Conservation (phyloP, 2,888 invertebrate species). For the Timema cristinae region DNA sequence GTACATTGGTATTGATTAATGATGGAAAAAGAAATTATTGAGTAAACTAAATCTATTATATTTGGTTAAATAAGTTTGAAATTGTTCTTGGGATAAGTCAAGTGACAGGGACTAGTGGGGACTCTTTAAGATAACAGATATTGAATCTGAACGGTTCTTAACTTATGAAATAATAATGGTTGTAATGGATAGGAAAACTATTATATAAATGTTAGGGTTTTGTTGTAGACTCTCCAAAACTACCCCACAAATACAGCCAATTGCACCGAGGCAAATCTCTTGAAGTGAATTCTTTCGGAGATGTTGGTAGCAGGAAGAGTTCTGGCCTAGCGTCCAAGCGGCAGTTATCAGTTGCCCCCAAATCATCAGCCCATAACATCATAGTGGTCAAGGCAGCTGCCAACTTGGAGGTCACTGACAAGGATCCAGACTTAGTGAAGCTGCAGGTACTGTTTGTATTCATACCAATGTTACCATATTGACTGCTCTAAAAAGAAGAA, state of each 20-base stretch:
- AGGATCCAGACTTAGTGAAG: conserved; percentile 70
- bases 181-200: too few species aligned
- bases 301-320: conserved; percentile 37
- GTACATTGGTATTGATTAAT: too few species aligned
- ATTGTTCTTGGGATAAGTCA: too few species aligned
- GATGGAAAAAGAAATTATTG: too few species aligned
- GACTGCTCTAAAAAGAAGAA: background rate
- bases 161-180: too few species aligned
- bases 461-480: background rate
- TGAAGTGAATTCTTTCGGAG: conserved; percentile 33
- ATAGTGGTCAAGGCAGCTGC: conserved; percentile 71
- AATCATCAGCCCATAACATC: conserved; percentile 61
- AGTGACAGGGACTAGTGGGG: too few species aligned
- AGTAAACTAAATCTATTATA: too few species aligned
- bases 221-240: conserved; percentile 72
- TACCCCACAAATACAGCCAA: conserved; percentile 56
- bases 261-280: conserved; percentile 38
- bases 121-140: too few species aligned
- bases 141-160: too few species aligned
- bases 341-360: conserved; percentile 33
- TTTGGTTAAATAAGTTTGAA: too few species aligned
- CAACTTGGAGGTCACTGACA: conserved; percentile 57
- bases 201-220: too few species aligned
- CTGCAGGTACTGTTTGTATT: conserved; percentile 53
- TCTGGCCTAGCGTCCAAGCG: conserved; percentile 35